phyloP scores from a whole-genome alignment of 2,113 vertebrate species.

The Ellobius talpinus region DNA sequence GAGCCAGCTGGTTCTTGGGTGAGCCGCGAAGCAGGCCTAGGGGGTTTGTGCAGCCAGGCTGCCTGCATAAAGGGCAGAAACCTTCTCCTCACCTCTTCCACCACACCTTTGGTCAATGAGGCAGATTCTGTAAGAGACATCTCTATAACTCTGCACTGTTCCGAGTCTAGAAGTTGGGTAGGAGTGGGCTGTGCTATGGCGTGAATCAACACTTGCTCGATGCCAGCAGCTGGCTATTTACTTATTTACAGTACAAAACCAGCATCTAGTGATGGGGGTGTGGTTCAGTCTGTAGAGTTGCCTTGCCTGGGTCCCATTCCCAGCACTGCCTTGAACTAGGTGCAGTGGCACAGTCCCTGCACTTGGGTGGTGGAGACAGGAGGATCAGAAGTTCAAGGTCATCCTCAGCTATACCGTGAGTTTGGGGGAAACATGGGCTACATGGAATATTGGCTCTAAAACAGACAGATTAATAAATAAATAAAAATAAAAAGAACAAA shows the following conservation, averaged over 20 bases:
- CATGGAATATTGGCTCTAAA: neutral
- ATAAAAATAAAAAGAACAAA: neutral
- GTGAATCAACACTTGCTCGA: neutral
- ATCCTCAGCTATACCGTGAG: neutral
- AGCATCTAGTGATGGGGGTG: neutral
- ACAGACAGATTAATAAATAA: neutral
- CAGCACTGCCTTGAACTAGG: neutral
- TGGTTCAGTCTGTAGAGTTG: neutral
- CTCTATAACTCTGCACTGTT: neutral
- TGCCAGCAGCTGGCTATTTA: neutral
- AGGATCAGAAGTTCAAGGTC: neutral
- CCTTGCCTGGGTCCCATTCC: neutral
- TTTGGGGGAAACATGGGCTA: neutral
- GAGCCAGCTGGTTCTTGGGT: neutral
- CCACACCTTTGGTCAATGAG: slow-evolving; percentile 9
- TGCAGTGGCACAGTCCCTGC: no score
- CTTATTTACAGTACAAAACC: neutral
- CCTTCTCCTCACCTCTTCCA: neutral
- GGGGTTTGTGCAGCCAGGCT: neutral
- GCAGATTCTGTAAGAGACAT: neutral
- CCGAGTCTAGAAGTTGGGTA: neutral
- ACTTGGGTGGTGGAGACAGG: neutral
- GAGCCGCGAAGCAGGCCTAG: neutral
- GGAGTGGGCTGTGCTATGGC: no score
- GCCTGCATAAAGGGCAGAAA: neutral